Evolutionary conservation across 2,113 vertebrate species (phyloP), one percentile per base, ranked within the genome.

Genomic region (Amazona guildingii): DNA sequence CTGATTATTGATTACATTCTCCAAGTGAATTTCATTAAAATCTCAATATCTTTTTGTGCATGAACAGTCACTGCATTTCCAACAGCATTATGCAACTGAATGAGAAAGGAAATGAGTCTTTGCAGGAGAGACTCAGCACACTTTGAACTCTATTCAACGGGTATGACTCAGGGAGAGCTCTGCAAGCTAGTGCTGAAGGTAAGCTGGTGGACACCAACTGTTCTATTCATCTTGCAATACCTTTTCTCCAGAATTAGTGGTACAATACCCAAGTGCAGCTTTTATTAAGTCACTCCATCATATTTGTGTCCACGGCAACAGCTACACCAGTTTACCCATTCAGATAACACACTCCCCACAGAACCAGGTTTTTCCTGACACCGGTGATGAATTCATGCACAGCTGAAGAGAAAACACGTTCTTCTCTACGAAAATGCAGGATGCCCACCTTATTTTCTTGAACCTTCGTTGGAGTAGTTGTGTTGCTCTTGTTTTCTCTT

Each of bases 401-500:
- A 54, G 81, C 17, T 49, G 0, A 52, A 48, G 43, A 43, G 9
- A 78, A 33, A 41, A 4, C 25, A 17, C 31, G 4, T 8, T 79
- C 37, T 35, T 74, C 86, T 23, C 35, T 14, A 7, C 4, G 41
- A 18, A 91, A 51, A 41, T 37, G 54, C 1, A 63, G 39, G 2
- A 55, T 14, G 13, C 16, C 92, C 61, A 98, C 99, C 98, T 99
- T 99, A 94, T 92, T 98, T 92, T 99, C 99, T 33, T 98, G 98
- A 73, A 97, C 97, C 98, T 99, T 99, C 6, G 99, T 99, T 12
- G 99, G 99, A 3, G 99, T 99, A 80, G 99, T 99, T 27, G 98
- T 99, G 97, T 98, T 99, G 95, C 99, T 99, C 97, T 99, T 99
- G 86, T 91, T 99, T 77, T 99, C 99, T 84, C 99, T 98, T 95